Evolutionary conservation across 2,113 vertebrate species (phyloP).

Genomic region (Xyrauchen texanus): DNA sequence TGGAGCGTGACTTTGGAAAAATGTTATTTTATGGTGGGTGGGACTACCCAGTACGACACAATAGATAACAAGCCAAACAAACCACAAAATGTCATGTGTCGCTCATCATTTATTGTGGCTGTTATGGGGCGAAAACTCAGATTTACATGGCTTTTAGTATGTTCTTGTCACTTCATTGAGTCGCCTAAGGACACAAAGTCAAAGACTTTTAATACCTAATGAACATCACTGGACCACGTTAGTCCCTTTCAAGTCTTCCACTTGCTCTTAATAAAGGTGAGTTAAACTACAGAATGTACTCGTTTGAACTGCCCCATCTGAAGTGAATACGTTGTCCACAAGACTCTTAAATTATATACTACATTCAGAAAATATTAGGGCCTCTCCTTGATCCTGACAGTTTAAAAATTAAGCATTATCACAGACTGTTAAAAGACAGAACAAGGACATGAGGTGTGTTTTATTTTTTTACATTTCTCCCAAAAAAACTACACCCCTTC

Average conservation of each 20-base stretch:
- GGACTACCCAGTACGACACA: too few relatives aligned
- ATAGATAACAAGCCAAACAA: too few relatives aligned
- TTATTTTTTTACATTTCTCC: background rate
- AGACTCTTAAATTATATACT: constrained; percentile 20
- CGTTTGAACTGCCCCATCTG: constrained; percentile 16
- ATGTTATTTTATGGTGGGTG: too few relatives aligned
- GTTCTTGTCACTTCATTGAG: too few relatives aligned
- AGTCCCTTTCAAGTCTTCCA: background rate
- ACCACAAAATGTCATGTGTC: too few relatives aligned
- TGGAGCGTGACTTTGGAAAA: too few relatives aligned
- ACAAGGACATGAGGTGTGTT: background rate
- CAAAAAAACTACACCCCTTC: constrained; percentile 17
- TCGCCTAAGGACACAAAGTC: too few relatives aligned
- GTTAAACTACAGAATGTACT: constrained; percentile 18
- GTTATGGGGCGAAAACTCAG: too few relatives aligned
- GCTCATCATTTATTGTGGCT: too few relatives aligned
- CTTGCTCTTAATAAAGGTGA: constrained; percentile 12
- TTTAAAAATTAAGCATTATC: background rate
- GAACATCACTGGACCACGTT: constrained; percentile 1
- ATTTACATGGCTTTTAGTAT: too few relatives aligned
- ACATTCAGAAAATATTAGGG: constrained; percentile 18
- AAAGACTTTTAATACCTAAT: background rate
- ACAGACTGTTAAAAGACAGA: constrained; percentile 35
- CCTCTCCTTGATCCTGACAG: background rate
- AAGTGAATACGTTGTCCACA: constrained; percentile 28